These are phyloP conservation scores for Girardia tigrina DNA, from an alignment of 2,888 invertebrate genomes.

Conservation along the genomic window DNA sequence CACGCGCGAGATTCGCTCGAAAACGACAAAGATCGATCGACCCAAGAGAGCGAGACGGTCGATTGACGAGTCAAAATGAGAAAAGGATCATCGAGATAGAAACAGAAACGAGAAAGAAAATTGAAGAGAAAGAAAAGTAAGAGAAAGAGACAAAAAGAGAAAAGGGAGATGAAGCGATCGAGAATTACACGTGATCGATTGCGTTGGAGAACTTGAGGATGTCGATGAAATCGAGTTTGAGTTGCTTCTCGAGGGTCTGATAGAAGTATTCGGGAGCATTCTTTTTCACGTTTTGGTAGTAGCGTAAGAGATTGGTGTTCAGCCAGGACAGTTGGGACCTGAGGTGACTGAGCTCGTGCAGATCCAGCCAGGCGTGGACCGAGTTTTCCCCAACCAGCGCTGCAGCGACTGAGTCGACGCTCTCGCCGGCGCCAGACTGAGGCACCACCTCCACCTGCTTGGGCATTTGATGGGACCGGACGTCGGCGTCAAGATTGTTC, in stretches of 20 bases:
- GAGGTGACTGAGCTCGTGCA: neutral
- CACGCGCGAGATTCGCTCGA: too few species aligned
- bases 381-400: too few species aligned
- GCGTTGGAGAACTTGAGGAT: slow-evolving; percentile 43
- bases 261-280: slow-evolving; percentile 45
- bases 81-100: neutral
- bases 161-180: neutral
- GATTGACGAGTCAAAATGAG: neutral
- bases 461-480: neutral
- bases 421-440: too few species aligned
- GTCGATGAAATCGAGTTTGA: slow-evolving; percentile 43
- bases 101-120: neutral
- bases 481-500: neutral
- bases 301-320: slow-evolving; percentile 8
- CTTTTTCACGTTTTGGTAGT: neutral
- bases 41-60: neutral
- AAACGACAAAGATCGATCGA: neutral
- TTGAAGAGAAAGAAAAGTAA: neutral
- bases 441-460: neutral
- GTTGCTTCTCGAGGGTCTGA: slow-evolving; percentile 41
- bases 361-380: slow-evolving; percentile 24
- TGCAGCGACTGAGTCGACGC: too few species aligned
- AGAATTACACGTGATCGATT: slow-evolving; percentile 38
- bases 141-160: neutral
- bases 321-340: neutral